These are phyloP conservation scores for Macropus fuliginosus DNA, from an alignment of 2,797 vertebrate species.

Conservation along the genomic window DNA sequence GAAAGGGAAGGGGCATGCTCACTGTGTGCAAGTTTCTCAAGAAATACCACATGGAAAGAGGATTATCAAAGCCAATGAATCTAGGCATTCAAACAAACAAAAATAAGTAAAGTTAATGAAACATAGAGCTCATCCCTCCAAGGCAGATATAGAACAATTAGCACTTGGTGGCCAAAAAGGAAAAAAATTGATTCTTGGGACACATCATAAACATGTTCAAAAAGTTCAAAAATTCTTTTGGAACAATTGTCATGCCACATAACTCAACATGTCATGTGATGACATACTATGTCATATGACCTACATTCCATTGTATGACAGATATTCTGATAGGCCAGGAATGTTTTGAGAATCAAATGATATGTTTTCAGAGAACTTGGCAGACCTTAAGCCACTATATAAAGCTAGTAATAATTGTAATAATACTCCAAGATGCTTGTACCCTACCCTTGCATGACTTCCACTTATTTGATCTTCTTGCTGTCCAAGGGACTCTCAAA, in stretches of 20 bases:
- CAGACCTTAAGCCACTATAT: too few relatives aligned
- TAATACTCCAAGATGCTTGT: too few relatives aligned
- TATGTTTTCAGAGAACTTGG: too few relatives aligned
- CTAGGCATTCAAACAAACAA: neutral
- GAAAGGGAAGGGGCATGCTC: neutral
- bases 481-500: too few relatives aligned
- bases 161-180: neutral
- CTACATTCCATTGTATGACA: neutral
- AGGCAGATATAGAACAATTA: neutral
- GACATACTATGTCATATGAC: neutral
- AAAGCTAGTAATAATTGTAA: too few relatives aligned
- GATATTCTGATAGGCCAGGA: neutral
- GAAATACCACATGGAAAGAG: neutral
- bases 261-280: neutral
- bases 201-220: neutral
- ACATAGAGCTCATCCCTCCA: neutral
- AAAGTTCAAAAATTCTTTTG: neutral
- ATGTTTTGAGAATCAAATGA: too few relatives aligned
- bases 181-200: neutral
- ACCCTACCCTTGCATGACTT: too few relatives aligned
- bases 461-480: too few relatives aligned
- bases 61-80: neutral
- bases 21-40: neutral
- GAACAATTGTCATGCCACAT: neutral
- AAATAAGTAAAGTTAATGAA: neutral